phyloP scores from a whole-genome alignment of 1,140 invertebrate species.

The Elysia chlorotica region DNA sequence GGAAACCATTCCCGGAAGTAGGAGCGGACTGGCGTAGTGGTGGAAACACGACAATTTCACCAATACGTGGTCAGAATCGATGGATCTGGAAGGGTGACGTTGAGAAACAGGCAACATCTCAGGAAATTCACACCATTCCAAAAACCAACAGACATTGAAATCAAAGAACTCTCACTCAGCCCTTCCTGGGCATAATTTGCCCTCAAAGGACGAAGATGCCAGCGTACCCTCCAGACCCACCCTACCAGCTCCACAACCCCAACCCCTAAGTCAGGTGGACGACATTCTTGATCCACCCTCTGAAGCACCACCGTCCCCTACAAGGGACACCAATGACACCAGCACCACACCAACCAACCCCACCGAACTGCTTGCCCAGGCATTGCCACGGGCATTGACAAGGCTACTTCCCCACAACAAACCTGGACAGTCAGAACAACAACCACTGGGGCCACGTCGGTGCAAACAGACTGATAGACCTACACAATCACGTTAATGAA shows the following conservation, averaged over 20 bases:
- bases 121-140: constrained; percentile 26
- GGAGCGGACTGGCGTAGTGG: constrained; percentile 23
- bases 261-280: background rate
- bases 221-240: background rate
- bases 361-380: background rate
- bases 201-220: background rate
- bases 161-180: background rate
- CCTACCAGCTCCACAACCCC: background rate
- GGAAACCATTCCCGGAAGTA: constrained; percentile 24
- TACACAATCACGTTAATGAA: too few relatives aligned
- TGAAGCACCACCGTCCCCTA: background rate
- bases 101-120: constrained; percentile 25
- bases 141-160: background rate
- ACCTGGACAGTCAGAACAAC: background rate
- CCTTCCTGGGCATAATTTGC: background rate
- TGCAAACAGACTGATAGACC: constrained; percentile 1
- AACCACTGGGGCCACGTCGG: background rate
- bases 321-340: background rate
- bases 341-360: background rate
- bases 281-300: background rate
- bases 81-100: constrained; percentile 24
- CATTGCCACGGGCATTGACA: background rate
- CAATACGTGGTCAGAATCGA: constrained; percentile 26
- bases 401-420: background rate
- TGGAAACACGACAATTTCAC: constrained; percentile 26